Evolutionary conservation across 2,797 vertebrate genomes (phyloP), one percentile per base, ranked within the genome.

Genomic region (Mionectes olivaceus): DNA sequence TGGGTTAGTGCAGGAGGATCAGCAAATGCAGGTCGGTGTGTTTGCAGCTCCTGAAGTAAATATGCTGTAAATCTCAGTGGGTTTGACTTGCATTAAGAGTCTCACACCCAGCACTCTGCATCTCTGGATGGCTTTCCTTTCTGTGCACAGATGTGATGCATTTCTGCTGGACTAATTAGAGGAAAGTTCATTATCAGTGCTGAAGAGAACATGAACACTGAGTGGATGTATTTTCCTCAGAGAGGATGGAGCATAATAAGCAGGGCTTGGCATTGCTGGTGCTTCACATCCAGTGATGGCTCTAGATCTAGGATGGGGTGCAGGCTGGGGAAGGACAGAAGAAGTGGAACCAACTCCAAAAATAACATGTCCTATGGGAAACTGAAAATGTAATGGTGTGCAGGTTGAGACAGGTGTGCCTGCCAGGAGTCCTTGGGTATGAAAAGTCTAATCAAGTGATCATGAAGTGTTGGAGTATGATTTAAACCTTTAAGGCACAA

Each of bases 391-490:
- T 22, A 30, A 17, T 32, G 56, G 7, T 13, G 18, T 41, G n/a
- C 28, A 50, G 6, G 13, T 21, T 50, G 43, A 57, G 39, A 19
- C 41, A 77, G 47, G 28, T 15, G 28, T 15, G n/a, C 32, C 14
- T 70, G 70, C 14, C 50, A 65, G 63, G 52, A 74, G 56, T 6
- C 37, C 19, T 13, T 4, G 10, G 56, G 11, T 18, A 7, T 22
- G n/a, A 65, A 50, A 13, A 10, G 7, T 46, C 35, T 50, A n/a
- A 55, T 8, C n/a, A 55, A 17, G 8, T 46, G 19, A 19, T 39
- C 15, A 5, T 13, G 0, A 19, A 46, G 7, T 13, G 4, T 7
- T 2, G 2, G 35, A 41, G 28, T 28, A 10, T 1, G 4, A 17
- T 61, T 78, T 39, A 27, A 90, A 43, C 16, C 14, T 55, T 32